Evolutionary conservation across 2,888 invertebrate genomes (phyloP), one percentile per base, ranked within the genome.

Genomic region (Chrysodeixis includens): DNA sequence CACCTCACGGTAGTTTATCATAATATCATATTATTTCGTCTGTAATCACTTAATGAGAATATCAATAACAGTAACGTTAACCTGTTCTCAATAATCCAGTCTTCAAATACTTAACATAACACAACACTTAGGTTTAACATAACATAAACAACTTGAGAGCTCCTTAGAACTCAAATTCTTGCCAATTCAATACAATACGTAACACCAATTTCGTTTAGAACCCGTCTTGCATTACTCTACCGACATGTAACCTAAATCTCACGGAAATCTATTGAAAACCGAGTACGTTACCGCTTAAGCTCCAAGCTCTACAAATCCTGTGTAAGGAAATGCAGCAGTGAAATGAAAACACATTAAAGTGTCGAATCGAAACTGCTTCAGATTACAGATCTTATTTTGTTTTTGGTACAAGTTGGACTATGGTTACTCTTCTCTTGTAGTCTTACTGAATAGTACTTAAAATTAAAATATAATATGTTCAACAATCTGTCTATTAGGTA

Each of bases 141-240:
- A 49, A 49, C 4, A 49, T 20, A 9, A 49, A 18, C 20, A 18
- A 20, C 3, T 18, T 20, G 10, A 49, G 9, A 49, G 18, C 46
- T 49, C 20, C 46, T 18, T 20, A 20, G 18, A 49, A 49, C 20
- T 46, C 18, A 46, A 46, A 10, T 16, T 10, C 46, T 20, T 10
- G 10, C 46, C 46, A 49, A 49, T 49, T 20, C 46, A 18, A 49
- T 49, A 49, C 12, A 20, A 18, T 10, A 49, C 20, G 46, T 49
- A 49, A 49, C 46, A 49, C 18, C 20, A 20, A 20, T 49, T 49
- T 49, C 46, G 20, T 20, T 46, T 46, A 46, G 46, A 18, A 46
- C 16, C 16, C 46, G 9, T 20, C 46, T 18, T 49, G 46, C 46
- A 49, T 18, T 49, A 49, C 46, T 49, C 20, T 49, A 49, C 18